phyloP scores from a whole-genome alignment of 2,888 invertebrate species.

The Sarcophaga caerulescens region DNA sequence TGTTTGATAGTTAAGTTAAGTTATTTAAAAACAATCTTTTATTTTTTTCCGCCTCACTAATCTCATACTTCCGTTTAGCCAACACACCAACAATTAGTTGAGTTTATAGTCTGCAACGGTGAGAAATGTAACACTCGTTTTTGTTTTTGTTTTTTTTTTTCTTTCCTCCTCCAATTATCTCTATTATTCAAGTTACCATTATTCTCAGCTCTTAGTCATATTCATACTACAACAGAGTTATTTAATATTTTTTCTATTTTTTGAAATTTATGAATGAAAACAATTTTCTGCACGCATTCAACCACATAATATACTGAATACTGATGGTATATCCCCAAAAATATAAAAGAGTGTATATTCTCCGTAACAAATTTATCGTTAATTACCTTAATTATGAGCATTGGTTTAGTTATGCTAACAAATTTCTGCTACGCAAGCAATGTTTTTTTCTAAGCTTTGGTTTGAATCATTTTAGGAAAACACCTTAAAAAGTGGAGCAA shows the following conservation, averaged over 20 bases:
- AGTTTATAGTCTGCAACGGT: conserved; percentile 47
- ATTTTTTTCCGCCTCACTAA: conserved; percentile 55
- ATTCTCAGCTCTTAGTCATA: not conserved
- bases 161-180: not conserved
- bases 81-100: conserved; percentile 32
- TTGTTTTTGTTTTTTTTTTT: not conserved
- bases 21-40: not conserved
- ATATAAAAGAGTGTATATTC: conserved; percentile 26
- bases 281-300: conserved; percentile 80
- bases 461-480: not conserved
- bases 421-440: conserved; percentile 1
- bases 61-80: conserved; percentile 43
- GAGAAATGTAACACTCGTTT: conserved; percentile 63
- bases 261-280: conserved; percentile 62
- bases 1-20: not conserved
- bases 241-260: not conserved
- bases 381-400: conserved; percentile 69
- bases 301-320: conserved; percentile 71
- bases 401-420: conserved; percentile 47
- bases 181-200: not conserved
- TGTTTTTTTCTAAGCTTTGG: not conserved
- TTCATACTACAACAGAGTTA: not conserved
- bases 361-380: conserved; percentile 35
- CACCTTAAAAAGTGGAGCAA: conserved; percentile 3
- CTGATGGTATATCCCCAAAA: too few species aligned